These are phyloP conservation scores for Koerneria pararmatus DNA, from an alignment of 2,888 invertebrate genomes.

Conservation along the genomic window DNA sequence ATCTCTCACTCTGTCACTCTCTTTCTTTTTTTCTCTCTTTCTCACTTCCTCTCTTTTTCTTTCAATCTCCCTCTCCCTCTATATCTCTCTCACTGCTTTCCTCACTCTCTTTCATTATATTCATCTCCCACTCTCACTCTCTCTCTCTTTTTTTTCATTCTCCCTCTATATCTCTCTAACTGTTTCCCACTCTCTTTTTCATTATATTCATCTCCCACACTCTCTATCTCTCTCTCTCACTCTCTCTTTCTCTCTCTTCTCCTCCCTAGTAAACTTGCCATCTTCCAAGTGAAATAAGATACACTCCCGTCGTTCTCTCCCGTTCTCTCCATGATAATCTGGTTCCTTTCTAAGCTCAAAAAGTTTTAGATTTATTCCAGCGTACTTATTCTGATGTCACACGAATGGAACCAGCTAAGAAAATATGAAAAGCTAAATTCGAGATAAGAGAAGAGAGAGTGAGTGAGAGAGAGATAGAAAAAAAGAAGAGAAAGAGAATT, in stretches of 20 bases:
- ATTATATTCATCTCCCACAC: neutral
- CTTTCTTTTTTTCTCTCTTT: neutral
- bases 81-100: neutral
- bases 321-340: neutral
- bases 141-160: neutral
- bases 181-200: neutral
- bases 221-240: slow-evolving; percentile 3
- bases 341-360: no score
- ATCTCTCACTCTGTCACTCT: neutral
- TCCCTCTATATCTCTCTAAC: neutral
- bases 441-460: neutral
- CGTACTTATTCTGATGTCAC: neutral
- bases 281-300: neutral
- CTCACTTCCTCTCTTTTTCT: neutral
- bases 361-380: no score
- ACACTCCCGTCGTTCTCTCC: neutral
- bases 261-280: neutral
- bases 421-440: neutral
- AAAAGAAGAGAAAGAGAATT: slow-evolving; percentile 6
- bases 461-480: neutral
- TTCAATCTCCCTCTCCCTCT: neutral
- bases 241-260: slow-evolving; percentile 1
- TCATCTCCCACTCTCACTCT: neutral
- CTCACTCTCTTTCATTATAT: neutral
- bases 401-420: neutral